These are phyloP conservation scores for Acanthopleura granulata DNA, from an alignment of 2,888 invertebrate species.

Conservation along the genomic window DNA sequence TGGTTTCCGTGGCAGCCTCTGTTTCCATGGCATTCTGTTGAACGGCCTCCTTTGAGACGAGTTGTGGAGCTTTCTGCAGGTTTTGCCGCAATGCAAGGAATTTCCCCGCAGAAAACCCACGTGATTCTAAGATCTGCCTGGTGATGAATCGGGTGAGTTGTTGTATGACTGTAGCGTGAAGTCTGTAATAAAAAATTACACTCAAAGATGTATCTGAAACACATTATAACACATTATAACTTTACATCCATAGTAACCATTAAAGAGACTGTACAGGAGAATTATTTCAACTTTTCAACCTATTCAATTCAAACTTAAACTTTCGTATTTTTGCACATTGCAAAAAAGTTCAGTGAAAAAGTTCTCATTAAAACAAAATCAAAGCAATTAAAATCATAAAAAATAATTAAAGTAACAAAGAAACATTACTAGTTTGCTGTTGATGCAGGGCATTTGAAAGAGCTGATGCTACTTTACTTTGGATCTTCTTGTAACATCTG, in stretches of 20 bases:
- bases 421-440: no score
- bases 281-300: no score
- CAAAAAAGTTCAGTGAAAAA: no score
- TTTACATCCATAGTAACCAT: no score
- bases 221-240: no score
- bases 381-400: no score
- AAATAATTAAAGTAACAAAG: no score
- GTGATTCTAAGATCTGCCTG: conserved; percentile 58
- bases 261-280: no score
- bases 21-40: not conserved
- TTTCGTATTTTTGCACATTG: no score
- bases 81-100: not conserved
- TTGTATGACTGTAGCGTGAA: conserved; percentile 42
- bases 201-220: no score
- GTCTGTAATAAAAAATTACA: not conserved
- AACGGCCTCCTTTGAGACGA: not conserved
- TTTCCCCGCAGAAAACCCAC: conserved; percentile 32
- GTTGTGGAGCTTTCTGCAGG: not conserved
- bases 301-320: no score
- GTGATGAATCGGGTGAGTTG: conserved; percentile 60
- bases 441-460: conserved; percentile 8
- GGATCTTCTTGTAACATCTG: conserved; percentile 54
- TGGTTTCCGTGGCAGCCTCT: not conserved
- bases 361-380: no score
- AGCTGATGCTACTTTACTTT: conserved; percentile 35